Base-by-base conservation (phyloP, 1,140 invertebrate genomes). In the Drosophila simulans region DNA sequence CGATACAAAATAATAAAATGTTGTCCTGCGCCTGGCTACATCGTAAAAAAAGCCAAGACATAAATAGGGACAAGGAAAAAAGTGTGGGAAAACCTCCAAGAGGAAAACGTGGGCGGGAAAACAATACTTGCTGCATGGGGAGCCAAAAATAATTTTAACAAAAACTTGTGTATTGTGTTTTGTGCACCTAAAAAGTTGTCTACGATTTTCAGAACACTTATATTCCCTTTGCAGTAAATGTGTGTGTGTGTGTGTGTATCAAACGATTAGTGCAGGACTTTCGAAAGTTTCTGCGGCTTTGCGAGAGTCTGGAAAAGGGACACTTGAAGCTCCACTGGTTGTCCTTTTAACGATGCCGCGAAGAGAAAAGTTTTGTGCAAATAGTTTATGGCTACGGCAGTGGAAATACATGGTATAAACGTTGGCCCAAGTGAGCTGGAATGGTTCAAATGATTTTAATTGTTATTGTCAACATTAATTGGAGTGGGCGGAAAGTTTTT, bases 351-450 rank as follows among this genome's bases (percentile, higher is more conserved):
- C 71, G 80, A 76, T 62, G 70, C 73, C 81, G 81, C 66, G 81
- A 75, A 64, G 73, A 39, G 43, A 48, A 85, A 88, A 77, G 42
- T 77, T 86, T 88, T 86, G 82, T 82, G 78, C 83, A 82, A 88
- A 86, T 86, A 86, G 83, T 86, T 88, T 86, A 86, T 86, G 78
- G 82, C 88, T 86, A 86, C 80, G 80, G 62, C 80, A 84, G 46
- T 66, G 53, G 35, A 69, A 35, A 58, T 58, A 51, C 43, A 66
- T 37, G 45, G 43, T 49, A 34, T 20, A 39, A 25, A 22, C 27
- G 39, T 2, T 15, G 49, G 17, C 17, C 39, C 37, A 80, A 75
- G 59, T 79, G 78, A 22, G 68, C 76, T 68, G 11, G 58, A 53
- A 43, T 57, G 55, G 53, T 43, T 80, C 64, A 84, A 84, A 85